phyloP scores from a whole-genome alignment of 2,797 vertebrate genomes.

The Pipistrellus kuhlii region DNA sequence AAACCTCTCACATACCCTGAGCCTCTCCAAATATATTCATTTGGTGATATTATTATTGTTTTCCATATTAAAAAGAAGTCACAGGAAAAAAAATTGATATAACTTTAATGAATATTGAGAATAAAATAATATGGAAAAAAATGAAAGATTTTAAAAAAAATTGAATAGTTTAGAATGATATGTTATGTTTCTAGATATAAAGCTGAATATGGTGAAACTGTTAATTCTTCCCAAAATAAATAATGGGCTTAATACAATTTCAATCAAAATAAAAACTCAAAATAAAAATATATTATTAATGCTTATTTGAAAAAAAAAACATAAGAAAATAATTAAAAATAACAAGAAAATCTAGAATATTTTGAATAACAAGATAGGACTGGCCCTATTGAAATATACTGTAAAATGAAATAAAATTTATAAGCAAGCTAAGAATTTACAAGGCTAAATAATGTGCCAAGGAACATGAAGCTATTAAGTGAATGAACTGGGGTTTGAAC shows the following conservation, averaged over 20 bases:
- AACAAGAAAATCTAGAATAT: constrained; percentile 8
- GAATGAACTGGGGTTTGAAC: neutral
- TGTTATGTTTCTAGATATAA: neutral
- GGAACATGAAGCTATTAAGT: neutral
- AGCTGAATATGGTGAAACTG: neutral
- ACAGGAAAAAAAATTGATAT: neutral
- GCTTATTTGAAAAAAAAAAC: neutral
- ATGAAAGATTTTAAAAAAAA: neutral
- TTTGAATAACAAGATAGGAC: neutral
- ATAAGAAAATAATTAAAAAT: constrained; percentile 15
- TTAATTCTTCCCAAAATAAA: neutral
- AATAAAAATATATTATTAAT: neutral
- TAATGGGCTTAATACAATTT: constrained; percentile 17
- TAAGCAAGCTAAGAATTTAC: neutral
- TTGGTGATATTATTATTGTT: constrained; percentile 5
- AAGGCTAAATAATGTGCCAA: neutral
- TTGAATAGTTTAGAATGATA: neutral
- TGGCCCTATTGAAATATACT: neutral
- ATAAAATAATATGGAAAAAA: neutral
- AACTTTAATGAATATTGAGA: neutral
- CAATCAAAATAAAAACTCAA: constrained; percentile 6
- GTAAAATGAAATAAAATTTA: neutral
- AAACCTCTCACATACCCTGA: neutral
- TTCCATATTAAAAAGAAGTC: neutral
- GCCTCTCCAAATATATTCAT: neutral